phyloP scores from a whole-genome alignment of 2,113 vertebrate genomes.

The Uropsilus gracilis region DNA sequence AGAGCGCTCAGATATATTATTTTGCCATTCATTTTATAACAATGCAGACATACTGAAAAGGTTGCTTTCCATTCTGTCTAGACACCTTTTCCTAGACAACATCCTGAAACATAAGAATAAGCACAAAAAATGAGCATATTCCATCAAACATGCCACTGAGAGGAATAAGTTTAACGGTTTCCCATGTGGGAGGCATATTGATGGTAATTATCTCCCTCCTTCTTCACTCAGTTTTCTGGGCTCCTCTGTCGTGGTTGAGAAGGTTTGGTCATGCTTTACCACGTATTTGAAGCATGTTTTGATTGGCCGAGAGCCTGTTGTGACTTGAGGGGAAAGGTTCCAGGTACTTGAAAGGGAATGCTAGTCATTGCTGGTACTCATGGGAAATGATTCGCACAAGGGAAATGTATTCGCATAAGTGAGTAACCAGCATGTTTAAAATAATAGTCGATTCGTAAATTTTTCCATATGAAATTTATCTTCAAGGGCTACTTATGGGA shows the following conservation, averaged over 20 bases:
- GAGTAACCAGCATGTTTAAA: background rate
- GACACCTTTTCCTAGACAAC: slow-evolving; percentile 76
- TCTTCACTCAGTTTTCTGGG: slow-evolving; percentile 15
- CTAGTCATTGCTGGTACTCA: background rate
- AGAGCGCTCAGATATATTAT: slow-evolving; percentile 18
- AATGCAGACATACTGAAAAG: slow-evolving; percentile 45
- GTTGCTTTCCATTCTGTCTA: slow-evolving; percentile 78
- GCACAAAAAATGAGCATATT: slow-evolving; percentile 69
- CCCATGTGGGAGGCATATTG: slow-evolving; percentile 64
- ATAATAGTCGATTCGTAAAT: background rate
- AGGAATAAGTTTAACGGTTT: slow-evolving; percentile 63
- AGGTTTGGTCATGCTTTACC: slow-evolving; percentile 27
- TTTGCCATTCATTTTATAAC: slow-evolving; percentile 48
- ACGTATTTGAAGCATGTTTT: slow-evolving; percentile 24
- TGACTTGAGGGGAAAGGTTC: background rate
- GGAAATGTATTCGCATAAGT: too few relatives aligned
- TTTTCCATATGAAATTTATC: background rate
- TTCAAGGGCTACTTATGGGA: background rate
- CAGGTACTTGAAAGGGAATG: background rate
- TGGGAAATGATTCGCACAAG: background rate
- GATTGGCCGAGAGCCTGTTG: slow-evolving; percentile 34
- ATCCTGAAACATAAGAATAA: slow-evolving; percentile 69
- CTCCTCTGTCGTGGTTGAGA: background rate
- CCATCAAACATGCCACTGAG: slow-evolving; percentile 62
- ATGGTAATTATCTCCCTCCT: slow-evolving; percentile 67